A percentile compares a stretch with the other conserved stretches of the same genome.
Conservation (phyloP, 2,888 invertebrate genomes). For the Ophioninae sp. region DNA sequence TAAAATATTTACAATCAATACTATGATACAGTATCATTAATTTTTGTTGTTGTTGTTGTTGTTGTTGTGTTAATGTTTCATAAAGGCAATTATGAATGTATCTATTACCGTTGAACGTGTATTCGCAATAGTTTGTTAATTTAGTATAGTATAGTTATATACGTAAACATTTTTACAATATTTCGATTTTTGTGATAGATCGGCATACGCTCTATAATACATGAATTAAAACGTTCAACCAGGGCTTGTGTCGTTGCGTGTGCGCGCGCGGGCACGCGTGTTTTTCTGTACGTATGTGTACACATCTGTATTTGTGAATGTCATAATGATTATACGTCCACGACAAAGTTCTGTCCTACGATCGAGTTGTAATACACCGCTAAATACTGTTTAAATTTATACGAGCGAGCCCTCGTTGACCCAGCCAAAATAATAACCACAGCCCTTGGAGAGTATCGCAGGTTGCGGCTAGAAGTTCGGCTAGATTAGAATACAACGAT, state of each 20-base stretch:
- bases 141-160: constrained; percentile 30
- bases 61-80: constrained; percentile 75
- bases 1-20: constrained; percentile 80
- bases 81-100: constrained; percentile 81
- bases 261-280: neutral
- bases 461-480: neutral
- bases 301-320: neutral
- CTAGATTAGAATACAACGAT: neutral
- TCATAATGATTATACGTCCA: constrained; percentile 53
- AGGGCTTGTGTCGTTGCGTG: constrained; percentile 20
- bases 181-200: constrained; percentile 70
- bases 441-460: neutral
- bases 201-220: constrained; percentile 66
- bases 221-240: constrained; percentile 42
- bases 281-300: neutral
- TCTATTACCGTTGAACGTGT: constrained; percentile 75
- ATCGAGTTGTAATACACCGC: constrained; percentile 24
- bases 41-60: constrained; percentile 60
- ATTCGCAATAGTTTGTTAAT: constrained; percentile 55
- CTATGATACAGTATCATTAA: constrained; percentile 78
- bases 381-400: constrained; percentile 54
- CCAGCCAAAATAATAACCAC: neutral
- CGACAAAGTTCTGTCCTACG: constrained; percentile 39
- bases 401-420: constrained; percentile 9
- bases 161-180: constrained; percentile 70